Evolutionary conservation across 30 jellyfish, hydroid and myxozoan species (phyloP).

Genomic region (Calvadosia cruxmelitensis): DNA sequence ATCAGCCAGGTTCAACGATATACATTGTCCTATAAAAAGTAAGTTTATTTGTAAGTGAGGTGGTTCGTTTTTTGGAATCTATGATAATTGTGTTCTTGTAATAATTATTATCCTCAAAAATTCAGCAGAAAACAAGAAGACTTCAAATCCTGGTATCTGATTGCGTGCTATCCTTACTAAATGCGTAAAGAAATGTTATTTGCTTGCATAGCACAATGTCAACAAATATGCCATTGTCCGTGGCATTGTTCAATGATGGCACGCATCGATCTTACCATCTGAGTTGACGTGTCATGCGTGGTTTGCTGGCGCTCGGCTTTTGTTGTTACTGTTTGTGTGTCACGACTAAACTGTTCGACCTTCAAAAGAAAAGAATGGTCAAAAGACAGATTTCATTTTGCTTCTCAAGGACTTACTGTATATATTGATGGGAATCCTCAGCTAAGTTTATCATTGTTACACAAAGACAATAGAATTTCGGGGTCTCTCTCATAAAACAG

Average conservation of each 20-base stretch:
- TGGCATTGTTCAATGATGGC: too few relatives aligned
- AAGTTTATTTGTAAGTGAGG: too few relatives aligned
- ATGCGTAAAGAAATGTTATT: too few relatives aligned
- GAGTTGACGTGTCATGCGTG: slow-evolving; percentile 72
- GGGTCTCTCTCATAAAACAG: too few relatives aligned
- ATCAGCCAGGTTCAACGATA: too few relatives aligned
- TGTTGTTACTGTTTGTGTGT: slow-evolving; percentile 77
- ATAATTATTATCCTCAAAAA: neutral
- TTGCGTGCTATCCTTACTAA: too few relatives aligned
- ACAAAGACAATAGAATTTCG: neutral
- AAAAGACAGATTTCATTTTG: neutral
- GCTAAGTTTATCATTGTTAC: neutral
- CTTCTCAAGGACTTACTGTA: too few relatives aligned
- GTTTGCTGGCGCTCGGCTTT: slow-evolving; percentile 67
- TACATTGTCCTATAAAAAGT: too few relatives aligned
- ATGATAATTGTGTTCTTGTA: neutral
- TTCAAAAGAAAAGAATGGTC: neutral
- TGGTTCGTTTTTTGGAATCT: too few relatives aligned
- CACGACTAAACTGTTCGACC: slow-evolving; percentile 77
- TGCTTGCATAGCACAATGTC: too few relatives aligned
- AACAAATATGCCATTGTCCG: too few relatives aligned
- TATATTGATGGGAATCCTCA: too few relatives aligned
- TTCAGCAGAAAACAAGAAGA: neutral
- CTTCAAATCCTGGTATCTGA: neutral
- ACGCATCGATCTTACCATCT: slow-evolving; percentile 86